Evolutionary conservation across 2,888 invertebrate genomes (phyloP).

Genomic region (Tineola bisselliella): DNA sequence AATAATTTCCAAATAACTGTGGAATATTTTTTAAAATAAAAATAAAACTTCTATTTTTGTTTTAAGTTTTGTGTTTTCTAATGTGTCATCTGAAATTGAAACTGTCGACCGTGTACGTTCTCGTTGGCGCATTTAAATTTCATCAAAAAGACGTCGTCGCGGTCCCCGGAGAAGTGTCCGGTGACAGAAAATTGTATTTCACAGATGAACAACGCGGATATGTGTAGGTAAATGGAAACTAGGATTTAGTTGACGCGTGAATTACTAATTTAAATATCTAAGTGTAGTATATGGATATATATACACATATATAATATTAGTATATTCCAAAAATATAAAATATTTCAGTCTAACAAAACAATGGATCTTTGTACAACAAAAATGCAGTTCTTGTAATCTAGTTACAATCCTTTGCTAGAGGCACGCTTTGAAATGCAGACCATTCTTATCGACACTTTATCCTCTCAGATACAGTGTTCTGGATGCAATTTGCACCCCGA

Average conservation of each 20-base stretch:
- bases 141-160: conserved; percentile 33
- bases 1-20: too few relatives aligned
- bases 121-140: conserved; percentile 37
- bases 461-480: conserved; percentile 21
- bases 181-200: conserved; percentile 37
- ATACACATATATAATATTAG: too few relatives aligned
- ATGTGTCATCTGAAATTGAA: background rate
- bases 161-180: conserved; percentile 24
- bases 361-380: too few relatives aligned
- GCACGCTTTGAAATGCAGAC: background rate
- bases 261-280: background rate
- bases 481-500: conserved; percentile 34
- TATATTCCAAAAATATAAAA: too few relatives aligned
- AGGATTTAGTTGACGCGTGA: background rate
- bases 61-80: background rate
- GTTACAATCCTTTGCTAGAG: background rate
- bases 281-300: too few relatives aligned
- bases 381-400: too few relatives aligned
- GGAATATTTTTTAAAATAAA: background rate
- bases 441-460: conserved; percentile 31
- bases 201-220: conserved; percentile 30
- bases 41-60: background rate
- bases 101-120: conserved; percentile 10
- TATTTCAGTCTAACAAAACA: too few relatives aligned
- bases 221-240: conserved; percentile 12